phyloP scores from a whole-genome alignment of 2,113 vertebrate species.

The Pygathrix nemaeus region DNA sequence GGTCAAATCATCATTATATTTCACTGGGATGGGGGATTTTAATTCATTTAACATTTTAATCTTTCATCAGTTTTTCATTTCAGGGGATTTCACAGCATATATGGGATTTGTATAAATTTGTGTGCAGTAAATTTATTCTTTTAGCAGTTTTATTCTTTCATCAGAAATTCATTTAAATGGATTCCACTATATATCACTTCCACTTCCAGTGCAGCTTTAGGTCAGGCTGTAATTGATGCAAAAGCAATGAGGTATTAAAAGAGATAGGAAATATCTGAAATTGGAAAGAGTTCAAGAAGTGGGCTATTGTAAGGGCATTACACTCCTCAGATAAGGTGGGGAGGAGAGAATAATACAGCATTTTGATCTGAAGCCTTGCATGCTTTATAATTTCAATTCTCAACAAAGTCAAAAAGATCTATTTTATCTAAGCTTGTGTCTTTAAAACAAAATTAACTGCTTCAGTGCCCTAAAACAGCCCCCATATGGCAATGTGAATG shows the following conservation, averaged over 20 bases:
- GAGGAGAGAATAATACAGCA: slow-evolving; percentile 9
- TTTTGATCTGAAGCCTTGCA: slow-evolving; percentile 64
- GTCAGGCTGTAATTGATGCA: slow-evolving; percentile 87
- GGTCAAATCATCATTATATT: slow-evolving; percentile 87
- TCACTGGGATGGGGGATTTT: slow-evolving; percentile 80
- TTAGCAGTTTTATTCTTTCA: slow-evolving; percentile 89
- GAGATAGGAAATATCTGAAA: slow-evolving; percentile 84
- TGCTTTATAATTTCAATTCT: slow-evolving; percentile 70
- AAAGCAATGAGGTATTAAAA: slow-evolving; percentile 87
- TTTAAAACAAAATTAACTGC: slow-evolving; percentile 72
- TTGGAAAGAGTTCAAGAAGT: slow-evolving; percentile 84
- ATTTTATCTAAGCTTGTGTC: slow-evolving; percentile 45
- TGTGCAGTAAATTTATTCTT: slow-evolving; percentile 86
- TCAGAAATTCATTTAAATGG: slow-evolving; percentile 89
- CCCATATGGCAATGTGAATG: slow-evolving; percentile 25
- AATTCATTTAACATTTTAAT: slow-evolving; percentile 89
- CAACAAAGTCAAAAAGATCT: slow-evolving; percentile 57
- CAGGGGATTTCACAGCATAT: slow-evolving; percentile 84
- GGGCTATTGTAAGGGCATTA: slow-evolving; percentile 75
- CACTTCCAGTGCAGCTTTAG: slow-evolving; percentile 82
- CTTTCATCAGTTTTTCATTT: slow-evolving; percentile 87
- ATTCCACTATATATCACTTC: slow-evolving; percentile 85
- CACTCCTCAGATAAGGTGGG: slow-evolving; percentile 53
- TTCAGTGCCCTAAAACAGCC: slow-evolving; percentile 48
- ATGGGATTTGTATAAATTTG: slow-evolving; percentile 88